phyloP scores from a whole-genome alignment of 2,797 vertebrate genomes.

The Calcarius lapponicus region DNA sequence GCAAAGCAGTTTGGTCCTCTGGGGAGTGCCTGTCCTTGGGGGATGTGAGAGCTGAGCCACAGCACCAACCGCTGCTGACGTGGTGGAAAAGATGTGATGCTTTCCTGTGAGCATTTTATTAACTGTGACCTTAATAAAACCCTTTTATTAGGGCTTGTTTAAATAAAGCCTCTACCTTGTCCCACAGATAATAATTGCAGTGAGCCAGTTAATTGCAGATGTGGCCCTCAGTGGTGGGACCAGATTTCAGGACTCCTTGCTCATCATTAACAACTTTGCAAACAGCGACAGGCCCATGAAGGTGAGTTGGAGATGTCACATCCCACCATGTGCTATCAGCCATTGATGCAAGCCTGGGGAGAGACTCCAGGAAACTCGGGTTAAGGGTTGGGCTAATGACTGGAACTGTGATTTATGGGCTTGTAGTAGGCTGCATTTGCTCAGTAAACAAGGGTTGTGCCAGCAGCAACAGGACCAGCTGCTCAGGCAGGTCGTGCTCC shows the following conservation, averaged over 20 bases:
- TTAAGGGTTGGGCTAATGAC: neutral
- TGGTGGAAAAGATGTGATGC: neutral
- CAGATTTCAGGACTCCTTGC: constrained; percentile 95
- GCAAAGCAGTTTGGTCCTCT: neutral
- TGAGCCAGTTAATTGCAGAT: constrained; percentile 95
- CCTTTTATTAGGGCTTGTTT: neutral
- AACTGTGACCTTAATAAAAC: neutral
- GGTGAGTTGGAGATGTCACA: constrained; percentile 75
- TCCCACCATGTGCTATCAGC: neutral
- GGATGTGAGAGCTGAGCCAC: neutral
- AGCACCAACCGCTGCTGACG: accelerated
- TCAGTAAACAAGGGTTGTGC: neutral
- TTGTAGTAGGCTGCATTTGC: neutral
- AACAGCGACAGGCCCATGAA: constrained; percentile 97
- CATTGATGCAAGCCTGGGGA: neutral
- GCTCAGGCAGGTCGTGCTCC: neutral
- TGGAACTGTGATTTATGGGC: neutral
- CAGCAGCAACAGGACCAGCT: neutral
- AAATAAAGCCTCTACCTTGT: neutral
- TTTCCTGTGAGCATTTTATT: neutral
- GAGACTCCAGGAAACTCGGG: neutral
- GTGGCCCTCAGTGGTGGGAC: constrained; percentile 92
- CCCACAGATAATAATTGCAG: constrained; percentile 94
- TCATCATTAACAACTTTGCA: constrained; percentile 98
- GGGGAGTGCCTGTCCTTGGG: neutral